Base-by-base conservation (phyloP, 2,113 vertebrate species). In the Patagioenas fasciata region DNA sequence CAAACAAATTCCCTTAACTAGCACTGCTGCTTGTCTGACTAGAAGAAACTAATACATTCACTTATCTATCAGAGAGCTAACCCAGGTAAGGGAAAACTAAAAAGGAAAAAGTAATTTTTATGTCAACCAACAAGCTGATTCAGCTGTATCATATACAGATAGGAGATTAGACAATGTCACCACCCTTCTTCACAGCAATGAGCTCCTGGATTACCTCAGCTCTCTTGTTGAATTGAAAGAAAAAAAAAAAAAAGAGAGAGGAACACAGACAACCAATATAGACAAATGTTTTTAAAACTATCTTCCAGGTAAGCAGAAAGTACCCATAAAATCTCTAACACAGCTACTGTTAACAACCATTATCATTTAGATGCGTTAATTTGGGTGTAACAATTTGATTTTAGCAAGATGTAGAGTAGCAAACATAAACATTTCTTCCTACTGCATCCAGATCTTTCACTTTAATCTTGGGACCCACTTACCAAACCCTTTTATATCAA, bases 321-420 rank as follows among this genome's bases (percentile, higher is more conserved):
- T 25, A 47, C 19, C 25, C 10, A 6, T 29, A 51, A 81, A 10
- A 38, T 26, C 23, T 85, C 24, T 64, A 44, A 61, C 61, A 13
- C 20, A 66, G 20, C 7, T 40, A 18, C 26, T 2, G 1, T 58
- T 65, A 72, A 54, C 5, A 61, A 9, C 11, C 1, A 1, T 32
- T 83, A 36, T 13, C 2, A 75, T 21, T 25, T 32, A 73, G 9
- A 11, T 21, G 12, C 4, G 42, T 48, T 26, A 13, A 5, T 57
- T 56, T 70, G 20, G 2, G 4, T 38, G 9, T 31, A n/a, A 1
- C 17, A 16, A 4, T 62, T 44, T 53, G 9, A 60, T 64, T 85
- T 78, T 50, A 47, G 28, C 1, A 3, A 4, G 0, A 21, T 60
- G 14, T 75, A 40, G 21, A 71, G 23, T 3, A 82, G 6, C 4